These are phyloP conservation scores for Drosophila bipectinata DNA, from an alignment of 1,140 invertebrate genomes.

Conservation along the genomic window DNA sequence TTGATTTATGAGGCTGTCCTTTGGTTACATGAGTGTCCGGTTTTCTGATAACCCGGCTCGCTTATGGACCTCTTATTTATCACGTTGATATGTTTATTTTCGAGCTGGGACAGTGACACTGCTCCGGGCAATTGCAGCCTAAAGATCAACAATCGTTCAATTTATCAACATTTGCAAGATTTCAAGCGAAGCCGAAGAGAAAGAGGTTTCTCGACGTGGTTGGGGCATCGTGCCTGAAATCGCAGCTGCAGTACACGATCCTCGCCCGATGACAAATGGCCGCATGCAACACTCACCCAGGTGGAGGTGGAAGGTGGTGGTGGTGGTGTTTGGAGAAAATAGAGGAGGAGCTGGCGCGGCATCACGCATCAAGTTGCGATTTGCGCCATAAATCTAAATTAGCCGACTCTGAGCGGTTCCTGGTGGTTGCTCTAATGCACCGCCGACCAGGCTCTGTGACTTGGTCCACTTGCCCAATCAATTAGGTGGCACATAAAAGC, in stretches of 20 bases:
- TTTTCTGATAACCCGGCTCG: slow-evolving; percentile 53
- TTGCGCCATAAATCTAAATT: slow-evolving; percentile 81
- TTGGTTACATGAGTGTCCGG: slow-evolving; percentile 53
- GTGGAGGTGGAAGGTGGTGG: slow-evolving; percentile 16
- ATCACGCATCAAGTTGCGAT: slow-evolving; percentile 73
- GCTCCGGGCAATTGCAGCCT: slow-evolving; percentile 52
- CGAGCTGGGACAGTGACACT: slow-evolving; percentile 64
- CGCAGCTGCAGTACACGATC: slow-evolving; percentile 69
- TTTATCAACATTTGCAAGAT: slow-evolving; percentile 70
- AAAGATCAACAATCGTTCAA: slow-evolving; percentile 70
- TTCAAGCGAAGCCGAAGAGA: slow-evolving; percentile 30
- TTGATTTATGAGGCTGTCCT: slow-evolving; percentile 78
- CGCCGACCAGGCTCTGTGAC: slow-evolving; percentile 10
- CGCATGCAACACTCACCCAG: slow-evolving; percentile 61
- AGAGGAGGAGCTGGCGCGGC: slow-evolving; percentile 39
- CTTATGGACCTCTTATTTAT: slow-evolving; percentile 71
- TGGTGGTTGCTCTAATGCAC: slow-evolving; percentile 47
- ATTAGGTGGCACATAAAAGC: slow-evolving; percentile 51
- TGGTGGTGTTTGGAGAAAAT: slow-evolving; percentile 42
- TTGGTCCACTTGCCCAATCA: slow-evolving; percentile 58
- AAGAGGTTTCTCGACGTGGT: slow-evolving; percentile 35
- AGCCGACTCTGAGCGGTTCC: slow-evolving; percentile 58
- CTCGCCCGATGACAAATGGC: slow-evolving; percentile 70
- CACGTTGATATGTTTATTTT: slow-evolving; percentile 77
- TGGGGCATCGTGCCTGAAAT: slow-evolving; percentile 41